A percentile compares a stretch with the other conserved stretches of the same genome.
Conservation (phyloP, 2,888 invertebrate genomes). For the Synanthedon tipuliformis region DNA sequence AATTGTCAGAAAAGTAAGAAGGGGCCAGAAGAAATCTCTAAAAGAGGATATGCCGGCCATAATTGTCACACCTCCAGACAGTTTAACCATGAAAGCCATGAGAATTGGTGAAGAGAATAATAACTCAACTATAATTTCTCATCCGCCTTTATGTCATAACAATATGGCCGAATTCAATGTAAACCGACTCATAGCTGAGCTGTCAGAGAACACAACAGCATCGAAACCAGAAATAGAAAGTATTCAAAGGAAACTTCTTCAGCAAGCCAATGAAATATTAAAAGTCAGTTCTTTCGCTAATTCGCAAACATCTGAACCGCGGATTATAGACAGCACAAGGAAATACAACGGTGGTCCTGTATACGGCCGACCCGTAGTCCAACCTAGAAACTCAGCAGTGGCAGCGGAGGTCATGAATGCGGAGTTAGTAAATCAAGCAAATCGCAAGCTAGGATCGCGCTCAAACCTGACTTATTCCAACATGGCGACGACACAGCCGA, state of each 20-base stretch:
- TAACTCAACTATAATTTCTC: not conserved
- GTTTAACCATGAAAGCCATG: conserved; percentile 45
- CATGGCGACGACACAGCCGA: conserved; percentile 16
- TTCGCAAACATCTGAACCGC: conserved; percentile 29
- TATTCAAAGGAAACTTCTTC: conserved; percentile 52
- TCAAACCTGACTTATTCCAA: conserved; percentile 17
- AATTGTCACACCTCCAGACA: conserved; percentile 44
- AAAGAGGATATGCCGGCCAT: conserved; percentile 39
- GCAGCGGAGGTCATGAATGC: conserved; percentile 7
- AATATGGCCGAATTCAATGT: conserved; percentile 53
- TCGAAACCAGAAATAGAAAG: conserved; percentile 57
- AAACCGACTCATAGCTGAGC: conserved; percentile 53
- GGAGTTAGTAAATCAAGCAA: conserved; percentile 12
- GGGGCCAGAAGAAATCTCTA: conserved; percentile 59
- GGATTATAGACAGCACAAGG: conserved; percentile 42
- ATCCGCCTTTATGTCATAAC: conserved; percentile 14
- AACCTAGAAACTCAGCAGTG: conserved; percentile 30
- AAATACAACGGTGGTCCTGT: conserved; percentile 40
- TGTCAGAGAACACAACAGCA: conserved; percentile 55
- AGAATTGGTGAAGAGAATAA: conserved; percentile 4
- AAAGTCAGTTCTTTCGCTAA: conserved; percentile 59
- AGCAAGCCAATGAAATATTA: conserved; percentile 61
- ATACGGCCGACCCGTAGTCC: conserved; percentile 39
- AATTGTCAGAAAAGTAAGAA: conserved; percentile 80
- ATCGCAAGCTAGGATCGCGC: conserved; percentile 24